Conservation (phyloP, 1,140 invertebrate species). For the Araneus ventricosus region DNA sequence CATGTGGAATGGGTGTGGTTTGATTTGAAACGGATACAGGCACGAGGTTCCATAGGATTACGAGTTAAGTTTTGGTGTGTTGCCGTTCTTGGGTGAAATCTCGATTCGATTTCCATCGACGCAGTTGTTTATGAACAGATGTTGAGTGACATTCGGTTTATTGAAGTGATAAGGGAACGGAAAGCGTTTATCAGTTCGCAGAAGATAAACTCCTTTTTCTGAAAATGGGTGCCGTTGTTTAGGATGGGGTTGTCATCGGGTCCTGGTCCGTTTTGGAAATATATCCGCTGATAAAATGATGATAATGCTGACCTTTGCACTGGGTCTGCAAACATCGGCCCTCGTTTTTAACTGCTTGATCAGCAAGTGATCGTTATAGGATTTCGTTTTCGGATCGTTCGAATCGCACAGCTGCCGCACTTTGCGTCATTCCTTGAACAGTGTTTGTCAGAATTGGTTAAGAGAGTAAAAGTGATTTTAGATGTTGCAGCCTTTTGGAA, state of each 20-base stretch:
- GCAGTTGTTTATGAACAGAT: conserved; percentile 10
- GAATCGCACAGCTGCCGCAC: too few relatives aligned
- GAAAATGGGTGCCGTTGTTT: neutral
- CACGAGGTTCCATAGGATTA: neutral
- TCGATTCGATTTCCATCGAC: neutral
- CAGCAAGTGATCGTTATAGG: neutral
- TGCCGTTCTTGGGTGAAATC: neutral
- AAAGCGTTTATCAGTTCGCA: neutral
- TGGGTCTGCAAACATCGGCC: neutral
- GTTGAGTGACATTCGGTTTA: neutral
- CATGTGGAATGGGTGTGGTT: conserved; percentile 24
- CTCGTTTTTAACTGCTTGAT: neutral
- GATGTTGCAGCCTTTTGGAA: too few relatives aligned
- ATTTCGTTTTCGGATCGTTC: neutral
- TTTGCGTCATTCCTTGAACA: too few relatives aligned
- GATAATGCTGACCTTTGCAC: neutral
- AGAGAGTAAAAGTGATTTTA: too few relatives aligned
- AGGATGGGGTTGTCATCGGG: neutral
- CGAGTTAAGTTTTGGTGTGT: neutral
- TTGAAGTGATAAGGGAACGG: neutral
- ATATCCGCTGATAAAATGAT: neutral
- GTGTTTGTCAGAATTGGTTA: too few relatives aligned
- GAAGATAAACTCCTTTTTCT: neutral
- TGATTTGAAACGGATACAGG: conserved; percentile 17
- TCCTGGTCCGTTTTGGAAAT: neutral